Base-by-base conservation (phyloP, 2,113 vertebrate genomes). In the Oreochromis spilurus region DNA sequence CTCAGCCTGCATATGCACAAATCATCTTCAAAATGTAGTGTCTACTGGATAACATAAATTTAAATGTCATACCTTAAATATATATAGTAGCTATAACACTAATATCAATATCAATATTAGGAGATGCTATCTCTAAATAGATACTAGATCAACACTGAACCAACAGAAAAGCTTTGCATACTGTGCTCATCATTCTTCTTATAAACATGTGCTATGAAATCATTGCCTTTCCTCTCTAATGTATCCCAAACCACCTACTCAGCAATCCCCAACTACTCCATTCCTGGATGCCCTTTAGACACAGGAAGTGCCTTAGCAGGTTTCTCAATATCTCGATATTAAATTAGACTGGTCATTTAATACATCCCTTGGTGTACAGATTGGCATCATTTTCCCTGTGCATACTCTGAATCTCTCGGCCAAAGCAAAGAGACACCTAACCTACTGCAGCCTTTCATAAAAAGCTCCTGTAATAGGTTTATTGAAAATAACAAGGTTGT, bases 271-370 rank as follows among this genome's bases (percentile, higher is more conserved):
- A 86, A 89, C 92, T 90, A 82, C 91, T 93, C 86, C 88, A 89
- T 89, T 91, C 89, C 77, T 89, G 89, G 87, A 92, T 45, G 50
- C 91, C 88, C 93, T 87, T 91, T 92, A 93, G 95, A 95, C 88
- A 86, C 95, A 95, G 95, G 95, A 95, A 95, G 94, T 95, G 94
- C 92, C 91, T 94, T 82, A 93, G 95, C 89, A 91, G 92, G 92
- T 95, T 88, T 93, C 93, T 94, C 89, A 93, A 53, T 92, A 90
- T 90, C 93, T 83, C 86, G 50, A 85, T 94, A 95, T 96, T 95
- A 94, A 93, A 96, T 96, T 95, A 95, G 91, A 88, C 79, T 79
- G 4, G 89, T 94, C 91, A 95, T 95, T 93, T 94, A 95, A 95
- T 95, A 95, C 94, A 94, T 93, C 94, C 93, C 89, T 55, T 70